Conservation (phyloP, 2,797 vertebrate species). For the Pogoniulus pusillus region DNA sequence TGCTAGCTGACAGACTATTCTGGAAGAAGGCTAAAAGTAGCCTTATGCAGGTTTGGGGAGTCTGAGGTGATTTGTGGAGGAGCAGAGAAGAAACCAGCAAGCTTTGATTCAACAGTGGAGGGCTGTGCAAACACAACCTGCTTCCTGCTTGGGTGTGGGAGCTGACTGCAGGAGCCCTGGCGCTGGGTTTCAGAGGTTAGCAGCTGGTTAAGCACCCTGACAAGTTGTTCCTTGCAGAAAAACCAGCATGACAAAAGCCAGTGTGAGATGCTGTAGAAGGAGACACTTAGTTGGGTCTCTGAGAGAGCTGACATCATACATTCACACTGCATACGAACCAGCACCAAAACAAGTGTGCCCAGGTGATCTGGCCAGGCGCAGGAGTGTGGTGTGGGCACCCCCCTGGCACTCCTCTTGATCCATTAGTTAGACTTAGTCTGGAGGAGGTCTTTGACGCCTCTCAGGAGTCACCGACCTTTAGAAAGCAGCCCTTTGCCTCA, state of each 20-base stretch:
- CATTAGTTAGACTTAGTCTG: neutral
- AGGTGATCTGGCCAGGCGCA: accelerated
- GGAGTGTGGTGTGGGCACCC: neutral
- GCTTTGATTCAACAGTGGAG: neutral
- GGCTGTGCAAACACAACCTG: neutral
- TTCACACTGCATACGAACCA: neutral
- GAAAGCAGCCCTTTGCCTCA: neutral
- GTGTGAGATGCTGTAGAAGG: accelerated
- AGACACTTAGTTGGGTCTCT: neutral
- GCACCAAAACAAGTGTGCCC: accelerated
- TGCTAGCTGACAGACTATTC: neutral
- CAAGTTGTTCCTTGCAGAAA: neutral
- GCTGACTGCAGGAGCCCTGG: neutral
- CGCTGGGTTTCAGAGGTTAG: neutral
- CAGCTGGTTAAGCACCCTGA: neutral
- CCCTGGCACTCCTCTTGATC: neutral
- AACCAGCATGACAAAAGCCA: neutral
- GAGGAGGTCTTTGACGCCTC: neutral
- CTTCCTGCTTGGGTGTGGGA: neutral
- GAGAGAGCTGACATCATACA: neutral
- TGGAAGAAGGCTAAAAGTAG: neutral
- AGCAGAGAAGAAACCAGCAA: neutral
- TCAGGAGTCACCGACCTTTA: accelerated
- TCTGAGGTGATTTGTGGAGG: neutral
- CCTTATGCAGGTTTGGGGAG: neutral